Base-by-base conservation (phyloP, 2,797 vertebrate species). In the Gymnothorax reevesii region DNA sequence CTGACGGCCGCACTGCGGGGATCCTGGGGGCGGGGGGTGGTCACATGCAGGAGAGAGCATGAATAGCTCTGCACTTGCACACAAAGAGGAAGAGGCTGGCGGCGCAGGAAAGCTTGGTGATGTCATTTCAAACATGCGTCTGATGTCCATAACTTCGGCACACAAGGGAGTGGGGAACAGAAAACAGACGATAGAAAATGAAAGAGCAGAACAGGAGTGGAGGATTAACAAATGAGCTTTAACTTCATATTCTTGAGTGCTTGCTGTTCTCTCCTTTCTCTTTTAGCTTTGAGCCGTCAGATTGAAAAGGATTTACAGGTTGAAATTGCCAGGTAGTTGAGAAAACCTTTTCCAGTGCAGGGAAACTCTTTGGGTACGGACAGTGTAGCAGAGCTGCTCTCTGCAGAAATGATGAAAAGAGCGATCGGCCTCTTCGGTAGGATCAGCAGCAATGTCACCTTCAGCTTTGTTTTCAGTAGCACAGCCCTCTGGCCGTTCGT, bases 81-180 rank as follows among this genome's bases (percentile, higher is more conserved):
- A 60, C n/a, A 83, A 20, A 83, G 13, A 54, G 52, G 85, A 64
- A n/a, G 75, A 49, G 59, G 13, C 75, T 77, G 62, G 42, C 57
- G 20, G 64, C 54, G 75, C 85, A 82, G 13, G 59, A 59, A 85
- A 20, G 9, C 33, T 4, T 52, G 49, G 12, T 86, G 75, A 62
- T 86, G 33, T 75, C 71, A 75, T 75, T 75, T 27, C 27, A 49
- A 75, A 71, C 8, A 8, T 71, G n/a, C 4, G 27, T 13, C 49
- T 27, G 27, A 75, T 75, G 27, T 49, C 13, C 33, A 15, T 1
- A 17, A 15, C 49, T 27, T 27, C 27, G 33, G 33, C 4, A 75
- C 12, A 75, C 27, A 33, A 42, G 71, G 71, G 13, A 2, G 71
- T 15, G 33, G 17, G 71, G 49, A 13, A 75, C 1, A 49, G 33